phyloP scores from a whole-genome alignment of 1,140 invertebrate genomes.

The Drosophila rufa region DNA sequence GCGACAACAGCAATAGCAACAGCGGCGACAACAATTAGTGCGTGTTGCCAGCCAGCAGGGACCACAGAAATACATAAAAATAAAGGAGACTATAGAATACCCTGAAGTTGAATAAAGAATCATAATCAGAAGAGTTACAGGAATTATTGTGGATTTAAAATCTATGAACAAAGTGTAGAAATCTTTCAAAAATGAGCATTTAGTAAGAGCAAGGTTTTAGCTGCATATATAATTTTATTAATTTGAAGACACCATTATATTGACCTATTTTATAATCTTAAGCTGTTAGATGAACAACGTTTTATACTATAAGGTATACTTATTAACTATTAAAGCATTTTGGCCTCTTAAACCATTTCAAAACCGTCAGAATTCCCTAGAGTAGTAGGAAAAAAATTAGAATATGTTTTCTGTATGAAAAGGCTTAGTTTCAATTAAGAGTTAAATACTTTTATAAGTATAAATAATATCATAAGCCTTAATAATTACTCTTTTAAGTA shows the following conservation, averaged over 20 bases:
- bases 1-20: constrained; percentile 43
- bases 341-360: not conserved
- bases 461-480: not conserved
- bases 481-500: no score
- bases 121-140: not conserved
- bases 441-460: no score
- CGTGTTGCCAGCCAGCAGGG: constrained; percentile 74
- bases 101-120: not conserved
- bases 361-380: not conserved
- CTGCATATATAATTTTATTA: no score
- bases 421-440: no score
- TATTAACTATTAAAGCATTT: not conserved
- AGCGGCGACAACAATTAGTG: constrained; percentile 65
- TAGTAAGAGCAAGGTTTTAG: no score
- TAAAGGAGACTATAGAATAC: constrained; percentile 1
- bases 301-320: no score
- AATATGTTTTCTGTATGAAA: no score
- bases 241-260: no score
- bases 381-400: accelerated
- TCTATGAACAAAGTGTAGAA: not conserved
- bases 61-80: constrained; percentile 5
- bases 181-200: no score
- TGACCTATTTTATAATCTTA: no score
- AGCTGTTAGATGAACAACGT: no score
- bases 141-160: not conserved